Evolutionary conservation across 2,888 invertebrate species (phyloP), one percentile per base, ranked within the genome.

Genomic region (Branchipolynoe longqiensis): DNA sequence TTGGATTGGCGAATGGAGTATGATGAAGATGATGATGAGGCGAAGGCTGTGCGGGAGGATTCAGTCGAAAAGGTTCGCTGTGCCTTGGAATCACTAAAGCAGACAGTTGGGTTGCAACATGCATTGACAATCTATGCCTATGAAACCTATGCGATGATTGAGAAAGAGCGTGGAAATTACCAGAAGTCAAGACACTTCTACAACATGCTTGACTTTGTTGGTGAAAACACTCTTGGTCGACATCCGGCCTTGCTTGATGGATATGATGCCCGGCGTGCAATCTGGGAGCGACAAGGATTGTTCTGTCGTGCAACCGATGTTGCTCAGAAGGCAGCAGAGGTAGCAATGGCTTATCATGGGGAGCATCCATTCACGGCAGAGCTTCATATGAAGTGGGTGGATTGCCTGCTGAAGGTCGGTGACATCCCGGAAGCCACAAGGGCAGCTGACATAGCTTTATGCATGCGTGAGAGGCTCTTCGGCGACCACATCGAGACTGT

Each of bases 291-390:
- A n/a, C 83, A 88, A 36, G 85, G 54, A 4, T 83, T 88, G 33
- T 88, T 87, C 69, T 83, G 41, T 2, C 73, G 88, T 14, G 85
- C 88, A 8, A 62, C 86, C 22, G 87, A 85, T 22, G 58, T 81
- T 18, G 87, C 88, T 6, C 59, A 74, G 74, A 88, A 81, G 36
- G 87, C 88, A 18, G 87, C 81, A n/a, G 86, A 88, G n/a, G 74
- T 86, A 3, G 73, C 86, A 14, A 22, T 56, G 62, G 33, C 41
- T 38, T 86, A 54, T 85, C 87, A 87, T 56, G 85, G 87, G 28
- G 88, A 88, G 25, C 88, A 88, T 41, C 88, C 87, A 14, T 31
- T 86, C 31, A 88, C 88, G 0, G 88, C 87, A n/a, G n/a, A 74
- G 28, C 85, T 86, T 73, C 64, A 84, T 28, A 54, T 73, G 38